These are phyloP conservation scores for Pyrgilauda ruficollis DNA, from an alignment of 2,113 vertebrate genomes.

Conservation along the genomic window DNA sequence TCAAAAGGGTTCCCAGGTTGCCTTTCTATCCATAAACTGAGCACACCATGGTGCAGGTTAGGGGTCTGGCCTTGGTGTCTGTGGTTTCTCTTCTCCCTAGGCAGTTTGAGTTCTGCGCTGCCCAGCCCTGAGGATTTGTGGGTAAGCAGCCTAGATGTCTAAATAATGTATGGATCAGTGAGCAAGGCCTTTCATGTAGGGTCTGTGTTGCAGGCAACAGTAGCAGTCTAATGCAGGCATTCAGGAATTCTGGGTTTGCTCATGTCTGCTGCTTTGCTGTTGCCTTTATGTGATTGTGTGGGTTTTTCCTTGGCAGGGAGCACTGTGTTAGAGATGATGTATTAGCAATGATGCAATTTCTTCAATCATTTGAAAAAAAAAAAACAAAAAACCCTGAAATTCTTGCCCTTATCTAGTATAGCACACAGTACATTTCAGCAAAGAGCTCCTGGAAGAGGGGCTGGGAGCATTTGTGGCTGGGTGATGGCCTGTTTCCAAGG, in stretches of 20 bases:
- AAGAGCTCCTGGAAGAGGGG: not conserved
- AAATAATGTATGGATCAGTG: not conserved
- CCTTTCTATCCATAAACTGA: not conserved
- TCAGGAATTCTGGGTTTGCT: conserved; percentile 46
- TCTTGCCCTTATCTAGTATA: conserved; percentile 33
- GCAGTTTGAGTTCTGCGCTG: not conserved
- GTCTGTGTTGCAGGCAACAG: conserved; percentile 1
- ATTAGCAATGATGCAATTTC: conserved; percentile 30
- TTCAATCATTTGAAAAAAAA: not conserved
- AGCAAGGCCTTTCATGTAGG: not conserved
- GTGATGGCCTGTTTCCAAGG: not conserved
- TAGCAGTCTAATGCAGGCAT: not conserved
- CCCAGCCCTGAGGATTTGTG: not conserved
- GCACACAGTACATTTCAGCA: not conserved
- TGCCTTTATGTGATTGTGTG: conserved; percentile 7
- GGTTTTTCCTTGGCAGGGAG: conserved; percentile 37
- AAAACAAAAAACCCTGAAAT: conserved; percentile 24
- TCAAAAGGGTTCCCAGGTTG: not conserved
- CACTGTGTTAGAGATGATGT: not conserved
- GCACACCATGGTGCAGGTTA: not conserved
- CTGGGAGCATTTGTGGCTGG: not conserved
- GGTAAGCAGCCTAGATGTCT: not conserved
- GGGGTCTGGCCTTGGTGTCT: not conserved
- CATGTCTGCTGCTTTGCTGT: conserved; percentile 18
- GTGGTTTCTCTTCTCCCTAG: not conserved